Conservation (phyloP, 2,888 invertebrate genomes). For the Drosophila flavopinicola region DNA sequence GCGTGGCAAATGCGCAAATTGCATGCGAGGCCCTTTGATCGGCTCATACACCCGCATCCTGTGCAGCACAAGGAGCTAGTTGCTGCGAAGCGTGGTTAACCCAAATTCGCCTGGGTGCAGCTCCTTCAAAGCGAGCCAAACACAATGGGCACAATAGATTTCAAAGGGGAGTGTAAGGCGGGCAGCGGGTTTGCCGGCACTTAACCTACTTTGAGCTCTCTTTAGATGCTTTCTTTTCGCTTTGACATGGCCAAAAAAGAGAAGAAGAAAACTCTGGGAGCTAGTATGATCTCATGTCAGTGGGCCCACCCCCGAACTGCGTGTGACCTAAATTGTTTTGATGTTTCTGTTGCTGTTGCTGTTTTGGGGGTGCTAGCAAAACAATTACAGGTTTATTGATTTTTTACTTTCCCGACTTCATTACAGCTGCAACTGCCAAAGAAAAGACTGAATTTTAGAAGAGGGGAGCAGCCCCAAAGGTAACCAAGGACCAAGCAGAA, state of each 20-base stretch:
- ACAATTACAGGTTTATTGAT: conserved; percentile 69
- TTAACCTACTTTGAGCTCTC: conserved; percentile 65
- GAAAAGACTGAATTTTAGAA: conserved; percentile 43
- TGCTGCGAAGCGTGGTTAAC: conserved; percentile 26
- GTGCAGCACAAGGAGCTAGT: conserved; percentile 10
- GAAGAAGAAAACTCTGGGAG: conserved; percentile 13
- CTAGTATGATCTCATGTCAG: conserved; percentile 64
- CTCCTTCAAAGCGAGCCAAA: conserved; percentile 16
- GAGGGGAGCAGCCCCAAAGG: background rate
- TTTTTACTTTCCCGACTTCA: conserved; percentile 48
- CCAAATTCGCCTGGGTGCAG: conserved; percentile 59
- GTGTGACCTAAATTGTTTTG: conserved; percentile 47
- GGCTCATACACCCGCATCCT: conserved; percentile 27
- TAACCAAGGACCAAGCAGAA: conserved; percentile 36
- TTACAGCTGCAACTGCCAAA: conserved; percentile 68
- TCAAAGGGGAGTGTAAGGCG: background rate
- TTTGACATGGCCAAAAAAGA: conserved; percentile 53
- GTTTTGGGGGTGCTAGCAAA: conserved; percentile 22
- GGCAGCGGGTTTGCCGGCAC: conserved; percentile 47
- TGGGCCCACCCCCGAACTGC: conserved; percentile 10
- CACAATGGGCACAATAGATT: conserved; percentile 39
- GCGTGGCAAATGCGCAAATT: conserved; percentile 57
- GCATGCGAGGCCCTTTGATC: conserved; percentile 59
- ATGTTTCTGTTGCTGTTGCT: background rate
- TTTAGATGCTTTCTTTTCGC: conserved; percentile 57